Base-by-base conservation (phyloP, 1,140 invertebrate genomes). In the Phortica variegata region DNA sequence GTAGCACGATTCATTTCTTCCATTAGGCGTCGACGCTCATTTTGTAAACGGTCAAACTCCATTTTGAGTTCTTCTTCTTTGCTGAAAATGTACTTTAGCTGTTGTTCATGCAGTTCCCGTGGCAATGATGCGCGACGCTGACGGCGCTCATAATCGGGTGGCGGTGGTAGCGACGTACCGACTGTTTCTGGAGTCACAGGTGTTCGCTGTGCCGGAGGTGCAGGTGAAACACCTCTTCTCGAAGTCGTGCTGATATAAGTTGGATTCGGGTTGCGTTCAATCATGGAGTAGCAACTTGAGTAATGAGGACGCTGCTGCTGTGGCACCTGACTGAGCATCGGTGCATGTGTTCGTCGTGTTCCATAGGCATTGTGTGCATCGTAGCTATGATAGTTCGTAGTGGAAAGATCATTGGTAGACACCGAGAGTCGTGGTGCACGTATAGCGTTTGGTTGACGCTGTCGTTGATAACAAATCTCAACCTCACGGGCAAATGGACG, bases 81-180 rank as follows among this genome's bases (percentile, higher is more conserved):
- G 68, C 81, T 77, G 12, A 83, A 77, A 17, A 89, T 85, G 52
- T 87, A 85, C 58, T 82, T 80, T 54, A 88, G 79, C 73, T 88
- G 87, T 58, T 82, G 80, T 9, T 84, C 80, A 61, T 85, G 84
- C 41, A 87, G 76, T 55, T 87, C 84, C 53, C 83, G 80, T 0
- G 86, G 84, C 23, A 88, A 58, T 3, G 85, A 86, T 4, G 77
- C 77, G 20, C 83, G 78, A 19, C 81, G 62, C 10, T 74, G 66
- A 1, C 65, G 66, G 17, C 61, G 62, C 54, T 52, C 75, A 49
- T 63, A 76, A 58, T 59, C 74, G 53, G 59, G 75, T 60, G 73
- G 77, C 54, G n/a, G n/a, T n/a, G n/a, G n/a, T n/a, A n/a, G n/a
- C 49, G 72, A 62, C 54, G 78, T n/a, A 17, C 15, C 36, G 3